Conservation (phyloP, 2,797 vertebrate genomes). For the Hybognathus amarus region DNA sequence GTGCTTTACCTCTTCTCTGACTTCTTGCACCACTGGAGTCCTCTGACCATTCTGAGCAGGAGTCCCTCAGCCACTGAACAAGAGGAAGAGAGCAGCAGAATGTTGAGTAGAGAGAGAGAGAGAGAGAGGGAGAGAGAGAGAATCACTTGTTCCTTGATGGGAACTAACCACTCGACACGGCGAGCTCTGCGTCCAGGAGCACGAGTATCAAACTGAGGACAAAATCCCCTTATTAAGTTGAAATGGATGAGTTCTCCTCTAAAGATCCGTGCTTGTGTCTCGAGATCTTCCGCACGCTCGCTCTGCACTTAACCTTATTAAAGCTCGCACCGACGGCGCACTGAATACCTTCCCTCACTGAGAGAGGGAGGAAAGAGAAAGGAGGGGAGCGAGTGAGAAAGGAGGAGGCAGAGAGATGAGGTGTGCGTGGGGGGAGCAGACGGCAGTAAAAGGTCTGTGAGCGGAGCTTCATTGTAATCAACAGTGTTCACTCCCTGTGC, state of each 20-base stretch:
- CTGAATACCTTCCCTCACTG: conserved; percentile 47
- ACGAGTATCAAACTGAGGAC: conserved; percentile 11
- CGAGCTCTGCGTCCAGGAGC: conserved; percentile 61
- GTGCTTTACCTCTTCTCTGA: conserved; percentile 87
- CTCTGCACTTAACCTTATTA: conserved; percentile 78
- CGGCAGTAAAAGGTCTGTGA: conserved; percentile 58
- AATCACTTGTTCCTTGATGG: conserved; percentile 78
- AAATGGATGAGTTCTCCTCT: conserved; percentile 47
- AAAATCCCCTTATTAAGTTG: conserved; percentile 58
- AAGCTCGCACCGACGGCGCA: conserved; percentile 65
- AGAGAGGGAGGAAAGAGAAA: conserved; percentile 32
- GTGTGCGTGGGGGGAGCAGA: conserved; percentile 33
- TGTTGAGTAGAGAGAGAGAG: conserved; percentile 65
- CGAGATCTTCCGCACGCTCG: conserved; percentile 51
- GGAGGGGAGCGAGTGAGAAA: conserved; percentile 15
- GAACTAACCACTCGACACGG: conserved; percentile 73
- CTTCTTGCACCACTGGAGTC: conserved; percentile 82
- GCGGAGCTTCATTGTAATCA: conserved; percentile 65
- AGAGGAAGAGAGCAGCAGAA: conserved; percentile 56
- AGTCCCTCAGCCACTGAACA: conserved; percentile 86
- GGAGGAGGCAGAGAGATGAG: conserved; percentile 22
- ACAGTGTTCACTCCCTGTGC: conserved; percentile 57
- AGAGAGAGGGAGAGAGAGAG: conserved; percentile 67
- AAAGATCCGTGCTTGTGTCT: conserved; percentile 38
- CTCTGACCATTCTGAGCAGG: conserved; percentile 80